Base-by-base conservation (phyloP, 2,113 vertebrate species). In the Puffinus mauretanicus region DNA sequence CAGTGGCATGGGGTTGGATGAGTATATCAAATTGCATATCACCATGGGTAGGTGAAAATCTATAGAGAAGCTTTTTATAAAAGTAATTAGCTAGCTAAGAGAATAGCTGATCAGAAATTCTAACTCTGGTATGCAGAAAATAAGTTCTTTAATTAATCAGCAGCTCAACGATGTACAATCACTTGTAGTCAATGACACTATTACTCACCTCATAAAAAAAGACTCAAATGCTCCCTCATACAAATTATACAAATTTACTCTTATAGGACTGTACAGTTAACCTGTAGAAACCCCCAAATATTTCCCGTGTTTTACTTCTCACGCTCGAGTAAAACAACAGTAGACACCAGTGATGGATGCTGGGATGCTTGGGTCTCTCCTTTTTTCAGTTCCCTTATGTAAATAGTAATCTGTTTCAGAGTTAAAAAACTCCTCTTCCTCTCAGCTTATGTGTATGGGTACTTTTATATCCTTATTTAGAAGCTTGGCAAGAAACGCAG, bases 401-500 rank as follows among this genome's bases (percentile, higher is more conserved):
- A 93, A 95, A 97, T 1, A 92, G 34, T 26, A 77, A 92, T 54
- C 34, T 77, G 20, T 82, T 85, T 76, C 30, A 75, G 95, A 97
- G 80, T 83, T 76, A 95, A 96, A 97, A 96, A 95, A 94, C 22
- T 95, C 24, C 34, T 81, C 27, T 80, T 82, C 44, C 65, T 92
- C 62, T 87, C 57, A 73, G 58, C 26, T 85, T 70, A 92, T 30
- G 13, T 60, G 79, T 44, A 72, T 60, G 29, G 25, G 52, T 61
- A 86, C 30, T 79, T 75, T 76, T 21, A 76, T 49, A 82, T 49
- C 75, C 79, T 82, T 82, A 83, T 88, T 94, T 92, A 95, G 85
- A 86, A 96, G n/a, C 26, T 10, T 78, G 85, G 70, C 72, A 93
- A 90, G 75, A 90, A 87, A 95, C 1, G 2, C n/a, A 88, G 62